Evolutionary conservation across 2,113 vertebrate species (phyloP).

Genomic region (Lepus timidus): DNA sequence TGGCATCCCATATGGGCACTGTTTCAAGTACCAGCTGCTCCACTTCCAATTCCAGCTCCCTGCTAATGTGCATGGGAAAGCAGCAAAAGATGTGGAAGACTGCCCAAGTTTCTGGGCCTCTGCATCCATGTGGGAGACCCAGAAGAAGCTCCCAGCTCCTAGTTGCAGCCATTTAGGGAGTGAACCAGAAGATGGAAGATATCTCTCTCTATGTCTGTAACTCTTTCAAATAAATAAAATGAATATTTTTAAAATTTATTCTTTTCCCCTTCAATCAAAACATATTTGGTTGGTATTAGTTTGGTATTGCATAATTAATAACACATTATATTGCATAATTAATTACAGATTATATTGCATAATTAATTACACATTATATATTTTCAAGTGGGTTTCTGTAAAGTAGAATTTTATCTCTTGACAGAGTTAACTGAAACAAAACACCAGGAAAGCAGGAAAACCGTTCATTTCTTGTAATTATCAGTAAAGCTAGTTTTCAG

Average conservation of each 20-base stretch:
- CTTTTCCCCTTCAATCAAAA: background rate
- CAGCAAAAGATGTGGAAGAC: too few species aligned
- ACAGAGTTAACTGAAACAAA: background rate
- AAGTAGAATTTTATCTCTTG: background rate
- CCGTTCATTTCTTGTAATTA: background rate
- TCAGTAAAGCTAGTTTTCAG: slow-evolving; percentile 52
- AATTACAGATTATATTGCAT: background rate
- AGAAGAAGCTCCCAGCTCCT: too few species aligned
- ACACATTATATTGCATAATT: background rate
- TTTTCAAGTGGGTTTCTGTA: background rate
- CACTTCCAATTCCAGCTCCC: too few species aligned
- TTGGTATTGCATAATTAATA: background rate
- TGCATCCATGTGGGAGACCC: too few species aligned
- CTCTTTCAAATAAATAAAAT: too few species aligned
- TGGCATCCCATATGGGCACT: too few species aligned
- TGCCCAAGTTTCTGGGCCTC: too few species aligned
- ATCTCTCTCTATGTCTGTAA: too few species aligned
- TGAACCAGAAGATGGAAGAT: too few species aligned
- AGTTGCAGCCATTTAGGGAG: too few species aligned
- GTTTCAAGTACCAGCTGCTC: too few species aligned
- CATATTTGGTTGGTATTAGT: background rate
- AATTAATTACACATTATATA: background rate
- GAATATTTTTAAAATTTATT: background rate
- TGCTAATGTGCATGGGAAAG: too few species aligned
- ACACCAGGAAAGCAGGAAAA: background rate